phyloP scores from a whole-genome alignment of 2,888 invertebrate species.

The Noctua janthina region DNA sequence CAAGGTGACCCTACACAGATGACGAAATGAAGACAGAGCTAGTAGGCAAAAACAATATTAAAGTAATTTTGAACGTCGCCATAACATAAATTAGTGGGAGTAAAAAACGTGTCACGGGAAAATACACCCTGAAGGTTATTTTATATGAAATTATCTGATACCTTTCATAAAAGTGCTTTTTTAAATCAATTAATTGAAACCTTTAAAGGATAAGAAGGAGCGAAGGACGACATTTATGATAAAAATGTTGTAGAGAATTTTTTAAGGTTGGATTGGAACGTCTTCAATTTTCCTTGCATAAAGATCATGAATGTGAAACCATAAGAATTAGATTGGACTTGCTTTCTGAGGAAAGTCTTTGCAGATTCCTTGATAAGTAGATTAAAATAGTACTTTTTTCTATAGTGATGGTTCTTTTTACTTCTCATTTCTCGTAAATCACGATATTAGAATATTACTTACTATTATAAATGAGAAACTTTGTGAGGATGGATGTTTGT shows the following conservation, averaged over 20 bases:
- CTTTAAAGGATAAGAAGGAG: constrained; percentile 15
- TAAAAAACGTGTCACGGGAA: constrained; percentile 22
- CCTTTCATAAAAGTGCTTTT: constrained; percentile 23
- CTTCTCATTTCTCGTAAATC: background rate
- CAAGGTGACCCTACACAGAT: constrained; percentile 31
- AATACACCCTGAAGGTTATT: constrained; percentile 33
- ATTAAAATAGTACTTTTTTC: background rate
- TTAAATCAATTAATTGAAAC: constrained; percentile 46
- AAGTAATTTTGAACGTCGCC: constrained; percentile 56
- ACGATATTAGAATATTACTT: background rate
- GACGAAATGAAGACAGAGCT: constrained; percentile 46
- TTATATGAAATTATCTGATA: constrained; percentile 32
- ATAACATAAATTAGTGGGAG: constrained; percentile 45
- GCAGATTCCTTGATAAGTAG: background rate
- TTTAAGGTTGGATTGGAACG: background rate
- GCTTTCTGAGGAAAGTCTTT: background rate
- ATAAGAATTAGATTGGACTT: background rate
- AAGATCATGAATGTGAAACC: background rate
- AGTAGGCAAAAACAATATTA: constrained; percentile 59
- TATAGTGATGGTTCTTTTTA: background rate
- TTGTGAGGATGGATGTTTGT: background rate
- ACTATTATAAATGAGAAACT: background rate
- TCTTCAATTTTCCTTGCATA: constrained; percentile 1
- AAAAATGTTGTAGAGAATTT: constrained; percentile 2
- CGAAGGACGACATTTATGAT: constrained; percentile 8